Base-by-base conservation (phyloP, 2,888 invertebrate species). In the Pyrocoelia pectoralis region DNA sequence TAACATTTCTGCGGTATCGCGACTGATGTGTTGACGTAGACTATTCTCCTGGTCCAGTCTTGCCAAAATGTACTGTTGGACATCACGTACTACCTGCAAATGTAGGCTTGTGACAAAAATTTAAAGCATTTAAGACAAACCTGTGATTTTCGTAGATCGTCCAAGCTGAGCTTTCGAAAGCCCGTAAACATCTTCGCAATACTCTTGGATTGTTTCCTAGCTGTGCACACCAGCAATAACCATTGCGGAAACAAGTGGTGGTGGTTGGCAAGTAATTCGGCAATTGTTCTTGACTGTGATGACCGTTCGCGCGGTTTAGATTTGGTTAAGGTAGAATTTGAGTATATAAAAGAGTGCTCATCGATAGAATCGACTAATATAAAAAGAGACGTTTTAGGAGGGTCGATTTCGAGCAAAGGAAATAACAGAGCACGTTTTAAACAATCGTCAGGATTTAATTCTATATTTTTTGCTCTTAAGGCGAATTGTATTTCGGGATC, bases 361-460 rank as follows among this genome's bases (percentile, higher is more conserved):
- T 97, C 97, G 15, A 97, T 92, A 0, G 95, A 97, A 77, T 98
- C 98, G 0, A 97, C 94, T 5, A 97, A 82, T 46, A 97, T 83
- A 73, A 96, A 90, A 58, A 95, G 83, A 14, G 91, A 90, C 60
- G 92, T 92, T 76, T 94, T 93, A 0, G 96, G 95, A 1, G 94
- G 92, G 61, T 91, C 92, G 5, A 97, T 87, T 77, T 95, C 93
- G 41, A 94, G 81, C 19, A 98, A 83, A 0, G 97, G 97, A 74
- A 94, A 93, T 13, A 97, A 82, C 0, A 97, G 83, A 0, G 95
- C 93, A 74, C 93, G 90, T 75, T 94, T 94, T 77, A 97, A 91
- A 56, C 95, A 94, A 74, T 95, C 95, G 74, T 97, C 97, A 0
- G 97, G 95, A 76, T 94, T 92, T 73, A 89, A 88, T 74, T 96